These are phyloP conservation scores for Dromaius novaehollandiae DNA, from an alignment of 2,113 vertebrate genomes.

Conservation along the genomic window DNA sequence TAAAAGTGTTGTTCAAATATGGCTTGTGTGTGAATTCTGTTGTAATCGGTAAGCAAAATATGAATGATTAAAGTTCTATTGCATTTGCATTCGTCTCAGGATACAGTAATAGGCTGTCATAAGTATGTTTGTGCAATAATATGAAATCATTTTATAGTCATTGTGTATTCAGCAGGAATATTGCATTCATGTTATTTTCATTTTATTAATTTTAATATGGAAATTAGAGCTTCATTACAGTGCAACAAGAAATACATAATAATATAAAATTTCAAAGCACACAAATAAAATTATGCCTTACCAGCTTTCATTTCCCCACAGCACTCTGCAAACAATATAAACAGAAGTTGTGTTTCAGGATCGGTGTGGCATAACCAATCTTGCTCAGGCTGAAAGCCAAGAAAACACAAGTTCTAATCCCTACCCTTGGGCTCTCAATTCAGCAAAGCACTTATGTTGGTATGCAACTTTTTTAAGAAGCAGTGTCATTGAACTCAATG, in stretches of 20 bases:
- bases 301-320: constrained; percentile 65
- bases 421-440: constrained; percentile 32
- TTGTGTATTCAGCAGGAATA: constrained; percentile 48
- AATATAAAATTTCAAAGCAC: constrained; percentile 46
- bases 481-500: not conserved
- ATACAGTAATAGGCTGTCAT: not conserved
- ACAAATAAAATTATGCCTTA: constrained; percentile 64
- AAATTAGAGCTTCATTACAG: constrained; percentile 54
- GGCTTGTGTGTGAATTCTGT: not conserved
- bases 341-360: constrained; percentile 46
- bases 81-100: not conserved
- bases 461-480: constrained; percentile 22
- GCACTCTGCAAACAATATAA: constrained; percentile 43
- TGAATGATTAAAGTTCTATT: not conserved
- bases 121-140: constrained; percentile 26
- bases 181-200: constrained; percentile 31
- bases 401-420: constrained; percentile 55
- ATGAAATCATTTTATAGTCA: constrained; percentile 7
- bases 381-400: constrained; percentile 53
- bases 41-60: not conserved
- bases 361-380: constrained; percentile 64
- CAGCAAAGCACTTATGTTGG: constrained; percentile 19
- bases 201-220: constrained; percentile 69
- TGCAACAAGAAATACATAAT: constrained; percentile 41
- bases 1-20: not conserved